phyloP scores from a whole-genome alignment of 2,797 vertebrate genomes.

The Aphelocoma californica region DNA sequence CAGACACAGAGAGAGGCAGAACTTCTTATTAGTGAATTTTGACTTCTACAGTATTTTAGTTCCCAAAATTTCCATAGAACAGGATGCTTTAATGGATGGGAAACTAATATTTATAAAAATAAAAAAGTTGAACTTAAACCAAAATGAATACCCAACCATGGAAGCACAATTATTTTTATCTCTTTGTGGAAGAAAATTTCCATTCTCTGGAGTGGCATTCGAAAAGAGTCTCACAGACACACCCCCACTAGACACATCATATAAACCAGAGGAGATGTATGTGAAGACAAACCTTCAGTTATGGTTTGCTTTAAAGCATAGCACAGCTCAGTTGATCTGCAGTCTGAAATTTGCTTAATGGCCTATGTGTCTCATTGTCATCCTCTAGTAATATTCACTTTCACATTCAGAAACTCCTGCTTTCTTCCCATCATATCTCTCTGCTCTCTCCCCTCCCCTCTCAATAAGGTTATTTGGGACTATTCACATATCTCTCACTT shows the following conservation, averaged over 20 bases:
- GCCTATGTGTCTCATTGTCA: not conserved
- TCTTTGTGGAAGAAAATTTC: not conserved
- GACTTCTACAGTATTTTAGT: not conserved
- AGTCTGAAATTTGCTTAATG: not conserved
- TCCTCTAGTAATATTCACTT: not conserved
- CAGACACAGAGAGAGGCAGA: not conserved
- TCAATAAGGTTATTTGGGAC: not conserved
- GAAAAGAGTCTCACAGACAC: not conserved
- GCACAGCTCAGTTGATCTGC: not conserved
- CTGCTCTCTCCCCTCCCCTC: not conserved
- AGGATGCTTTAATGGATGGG: not conserved
- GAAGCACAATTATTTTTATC: not conserved
- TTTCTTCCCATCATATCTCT: not conserved
- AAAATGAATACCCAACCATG: accelerated
- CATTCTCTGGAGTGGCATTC: not conserved
- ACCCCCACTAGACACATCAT: accelerated
- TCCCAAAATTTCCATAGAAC: not conserved
- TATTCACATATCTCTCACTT: not conserved
- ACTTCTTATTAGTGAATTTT: not conserved
- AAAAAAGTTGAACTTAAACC: not conserved
- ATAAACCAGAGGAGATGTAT: not conserved
- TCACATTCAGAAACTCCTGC: not conserved
- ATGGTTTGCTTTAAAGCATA: not conserved
- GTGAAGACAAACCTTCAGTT: not conserved
- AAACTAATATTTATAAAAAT: not conserved